Conservation (phyloP, 2,888 invertebrate species). For the Blastobasis adustella region DNA sequence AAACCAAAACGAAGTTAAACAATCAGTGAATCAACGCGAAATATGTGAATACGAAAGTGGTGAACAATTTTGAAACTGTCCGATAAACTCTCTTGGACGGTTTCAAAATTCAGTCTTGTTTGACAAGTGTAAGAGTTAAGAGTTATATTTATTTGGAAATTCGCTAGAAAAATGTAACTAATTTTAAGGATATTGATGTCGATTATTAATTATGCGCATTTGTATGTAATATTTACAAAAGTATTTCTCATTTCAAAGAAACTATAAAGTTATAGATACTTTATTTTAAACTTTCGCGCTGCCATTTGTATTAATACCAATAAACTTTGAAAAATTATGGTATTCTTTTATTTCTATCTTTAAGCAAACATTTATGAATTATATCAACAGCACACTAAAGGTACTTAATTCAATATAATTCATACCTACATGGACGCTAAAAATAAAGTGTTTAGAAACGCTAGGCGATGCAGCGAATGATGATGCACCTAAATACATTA, state of each 20-base stretch:
- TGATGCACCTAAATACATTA: too few relatives aligned
- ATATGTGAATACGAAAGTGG: conserved; percentile 8
- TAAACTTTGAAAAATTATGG: too few relatives aligned
- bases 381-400: too few relatives aligned
- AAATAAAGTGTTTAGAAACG: too few relatives aligned
- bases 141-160: conserved; percentile 24
- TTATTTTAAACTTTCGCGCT: conserved; percentile 3
- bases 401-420: too few relatives aligned
- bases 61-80: conserved; percentile 60
- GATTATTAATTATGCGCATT: conserved; percentile 20
- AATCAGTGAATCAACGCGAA: conserved; percentile 12
- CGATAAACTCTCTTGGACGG: conserved; percentile 63
- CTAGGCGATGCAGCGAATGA: too few relatives aligned
- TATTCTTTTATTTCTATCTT: too few relatives aligned
- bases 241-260: conserved; percentile 12
- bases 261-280: neutral
- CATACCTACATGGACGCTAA: too few relatives aligned
- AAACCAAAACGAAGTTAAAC: conserved; percentile 21
- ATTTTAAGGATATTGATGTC: conserved; percentile 10
- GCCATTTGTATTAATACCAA: neutral
- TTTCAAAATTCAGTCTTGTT: conserved; percentile 46
- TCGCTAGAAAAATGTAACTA: conserved; percentile 5
- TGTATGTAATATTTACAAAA: conserved; percentile 46
- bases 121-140: neutral
- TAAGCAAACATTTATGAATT: too few relatives aligned